Percentiles rank a stretch among this genome's conserved stretches.
These are phyloP conservation scores for Meloidogyne exigua DNA, from an alignment of 1,140 invertebrate genomes.

Conservation along the genomic window DNA sequence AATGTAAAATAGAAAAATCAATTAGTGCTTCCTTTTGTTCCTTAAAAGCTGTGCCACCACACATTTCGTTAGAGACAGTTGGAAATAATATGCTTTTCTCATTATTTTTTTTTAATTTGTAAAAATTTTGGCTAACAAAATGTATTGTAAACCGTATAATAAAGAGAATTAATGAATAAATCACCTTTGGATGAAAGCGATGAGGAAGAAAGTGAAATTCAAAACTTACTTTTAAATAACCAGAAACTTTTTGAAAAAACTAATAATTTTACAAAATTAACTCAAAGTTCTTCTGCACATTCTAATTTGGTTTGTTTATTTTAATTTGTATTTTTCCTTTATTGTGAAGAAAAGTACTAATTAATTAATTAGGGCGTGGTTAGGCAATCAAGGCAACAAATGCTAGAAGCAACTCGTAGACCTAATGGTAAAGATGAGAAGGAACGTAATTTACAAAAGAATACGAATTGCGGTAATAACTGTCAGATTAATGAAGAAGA, in stretches of 20 bases:
- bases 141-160: no score
- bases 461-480: no score
- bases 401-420: background rate
- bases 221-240: slow-evolving; percentile 21
- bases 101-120: no score
- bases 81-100: no score
- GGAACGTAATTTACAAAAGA: background rate
- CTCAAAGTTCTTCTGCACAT: slow-evolving; percentile 40
- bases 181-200: slow-evolving; percentile 6
- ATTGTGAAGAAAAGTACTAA: background rate
- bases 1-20: no score
- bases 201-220: slow-evolving; percentile 32
- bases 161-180: no score
- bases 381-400: background rate
- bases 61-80: no score
- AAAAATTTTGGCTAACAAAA: no score
- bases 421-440: slow-evolving; percentile 12
- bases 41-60: no score
- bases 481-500: slow-evolving; percentile 6
- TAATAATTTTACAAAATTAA: background rate
- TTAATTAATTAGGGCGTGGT: background rate
- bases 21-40: no score
- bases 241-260: background rate
- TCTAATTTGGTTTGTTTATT: slow-evolving; percentile 29
- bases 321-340: no score